phyloP scores from a whole-genome alignment of 1,140 invertebrate species.

The Zaprionus camerounensis region DNA sequence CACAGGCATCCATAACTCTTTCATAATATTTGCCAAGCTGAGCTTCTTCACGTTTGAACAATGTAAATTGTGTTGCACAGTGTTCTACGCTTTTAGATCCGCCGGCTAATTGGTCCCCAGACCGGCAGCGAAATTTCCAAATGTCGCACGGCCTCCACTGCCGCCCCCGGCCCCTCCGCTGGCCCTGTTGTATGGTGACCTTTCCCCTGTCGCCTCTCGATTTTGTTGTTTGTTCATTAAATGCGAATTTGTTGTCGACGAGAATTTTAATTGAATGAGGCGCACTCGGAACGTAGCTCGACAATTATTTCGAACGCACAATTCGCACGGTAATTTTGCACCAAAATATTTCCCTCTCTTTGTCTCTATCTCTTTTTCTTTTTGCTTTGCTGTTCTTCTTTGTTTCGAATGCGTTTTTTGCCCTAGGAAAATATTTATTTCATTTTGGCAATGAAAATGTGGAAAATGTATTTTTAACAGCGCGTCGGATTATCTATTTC shows the following conservation, averaged over 20 bases:
- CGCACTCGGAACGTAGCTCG: background rate
- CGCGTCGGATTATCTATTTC: conserved; percentile 33
- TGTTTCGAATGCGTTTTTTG: conserved; percentile 50
- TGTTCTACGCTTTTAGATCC: background rate
- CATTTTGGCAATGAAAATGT: conserved; percentile 74
- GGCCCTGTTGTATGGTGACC: conserved; percentile 13
- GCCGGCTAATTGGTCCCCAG: conserved; percentile 18
- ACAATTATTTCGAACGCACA: conserved; percentile 24
- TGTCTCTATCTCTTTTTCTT: conserved; percentile 9
- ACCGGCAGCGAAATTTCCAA: conserved; percentile 31
- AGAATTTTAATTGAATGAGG: conserved; percentile 43
- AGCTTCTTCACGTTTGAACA: too few species aligned
- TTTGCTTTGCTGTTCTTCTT: conserved; percentile 15
- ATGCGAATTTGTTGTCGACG: conserved; percentile 17
- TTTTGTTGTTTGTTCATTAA: conserved; percentile 34
- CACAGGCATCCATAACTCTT: too few species aligned
- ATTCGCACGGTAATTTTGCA: conserved; percentile 11
- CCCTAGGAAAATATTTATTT: conserved; percentile 38
- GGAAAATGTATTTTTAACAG: conserved; percentile 67
- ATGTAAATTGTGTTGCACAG: background rate
- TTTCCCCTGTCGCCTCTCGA: conserved; percentile 14
- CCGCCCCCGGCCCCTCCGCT: background rate
- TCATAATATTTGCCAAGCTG: too few species aligned
- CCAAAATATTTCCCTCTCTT: background rate
- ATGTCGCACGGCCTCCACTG: conserved; percentile 1